Base-by-base conservation (phyloP, 2,113 vertebrate genomes). In the Chionodraco myersi region DNA sequence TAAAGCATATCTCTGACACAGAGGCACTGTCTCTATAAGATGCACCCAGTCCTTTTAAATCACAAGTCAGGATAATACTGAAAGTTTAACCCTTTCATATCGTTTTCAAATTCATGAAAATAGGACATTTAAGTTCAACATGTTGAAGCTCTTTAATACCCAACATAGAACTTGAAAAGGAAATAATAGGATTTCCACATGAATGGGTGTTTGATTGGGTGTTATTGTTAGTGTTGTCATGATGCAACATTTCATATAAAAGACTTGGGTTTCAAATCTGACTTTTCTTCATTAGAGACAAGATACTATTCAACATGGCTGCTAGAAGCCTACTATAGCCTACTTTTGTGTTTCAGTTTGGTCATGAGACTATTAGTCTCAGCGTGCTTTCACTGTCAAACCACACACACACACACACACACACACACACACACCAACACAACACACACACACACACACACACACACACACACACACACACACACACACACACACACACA, bases 401-500 rank as follows among this genome's bases (percentile, higher is more conserved):
- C 60, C 36, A 34, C 36, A 62, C 6, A 41, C 36, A 41, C 6
- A 41, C 7, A 7, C 48, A 23, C 70, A 63, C 67, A 47, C 69
- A 72, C 60, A 44, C 53, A 73, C 44, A 23, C 65, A 63, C 64
- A 72, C 75, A 65, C 75, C n/a, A n/a, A 57, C 73, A 44, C n/a
- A 2, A 2, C 48, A 65, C 68, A 41, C 70, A 47, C 64, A 23
- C 65, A 63, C 64, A 72, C 75, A 65, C 75, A 57, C 73, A 44
- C n/a, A 2, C 48, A 65, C 68, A 41, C 70, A 47, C 64, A 7
- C 67, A 78, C 69, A 21, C 83, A 51, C 15, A 54, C 57, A 59
- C 49, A 78, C 56, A 53, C 59, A 76, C 58, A 77, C 85, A 80
- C 84, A 86, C 75, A 78, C 56, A 79, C 64, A 78, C 14, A 60